Evolutionary conservation across 1,140 invertebrate genomes (phyloP).

Genomic region (Sarcophaga bullata): DNA sequence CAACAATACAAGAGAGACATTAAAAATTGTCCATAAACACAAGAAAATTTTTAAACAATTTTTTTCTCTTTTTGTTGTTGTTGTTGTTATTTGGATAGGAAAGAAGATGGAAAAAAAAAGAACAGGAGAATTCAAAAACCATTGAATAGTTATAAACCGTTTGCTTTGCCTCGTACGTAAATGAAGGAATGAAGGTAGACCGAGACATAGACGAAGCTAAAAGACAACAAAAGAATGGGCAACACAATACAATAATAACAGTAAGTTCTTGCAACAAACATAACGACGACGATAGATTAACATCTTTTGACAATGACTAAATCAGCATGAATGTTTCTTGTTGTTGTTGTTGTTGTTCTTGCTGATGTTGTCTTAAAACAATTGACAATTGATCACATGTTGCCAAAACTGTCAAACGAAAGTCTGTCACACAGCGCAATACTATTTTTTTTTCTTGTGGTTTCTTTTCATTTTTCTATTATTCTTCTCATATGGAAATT

Average conservation of each 20-base stretch:
- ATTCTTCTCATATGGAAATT: neutral
- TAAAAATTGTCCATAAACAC: conserved; percentile 21
- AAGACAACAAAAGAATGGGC: neutral
- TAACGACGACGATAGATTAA: neutral
- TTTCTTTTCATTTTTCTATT: too few relatives aligned
- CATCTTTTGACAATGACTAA: conserved; percentile 22
- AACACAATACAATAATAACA: too few relatives aligned
- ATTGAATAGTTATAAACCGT: too few relatives aligned
- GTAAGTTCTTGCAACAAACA: neutral
- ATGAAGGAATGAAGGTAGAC: neutral
- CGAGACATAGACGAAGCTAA: neutral
- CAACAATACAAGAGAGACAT: neutral
- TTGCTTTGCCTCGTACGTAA: too few relatives aligned
- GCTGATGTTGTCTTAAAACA: neutral
- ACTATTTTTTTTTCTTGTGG: too few relatives aligned
- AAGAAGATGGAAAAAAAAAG: too few relatives aligned
- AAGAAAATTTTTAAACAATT: neutral
- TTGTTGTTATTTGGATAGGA: too few relatives aligned
- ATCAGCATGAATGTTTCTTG: neutral
- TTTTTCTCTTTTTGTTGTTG: too few relatives aligned
- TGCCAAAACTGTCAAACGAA: conserved; percentile 13
- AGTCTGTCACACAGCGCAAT: neutral
- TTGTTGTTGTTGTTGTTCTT: neutral
- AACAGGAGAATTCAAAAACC: too few relatives aligned
- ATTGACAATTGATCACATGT: conserved; percentile 21